These are phyloP conservation scores for Corythaixoides concolor DNA, from an alignment of 2,113 vertebrate genomes.

Conservation along the genomic window DNA sequence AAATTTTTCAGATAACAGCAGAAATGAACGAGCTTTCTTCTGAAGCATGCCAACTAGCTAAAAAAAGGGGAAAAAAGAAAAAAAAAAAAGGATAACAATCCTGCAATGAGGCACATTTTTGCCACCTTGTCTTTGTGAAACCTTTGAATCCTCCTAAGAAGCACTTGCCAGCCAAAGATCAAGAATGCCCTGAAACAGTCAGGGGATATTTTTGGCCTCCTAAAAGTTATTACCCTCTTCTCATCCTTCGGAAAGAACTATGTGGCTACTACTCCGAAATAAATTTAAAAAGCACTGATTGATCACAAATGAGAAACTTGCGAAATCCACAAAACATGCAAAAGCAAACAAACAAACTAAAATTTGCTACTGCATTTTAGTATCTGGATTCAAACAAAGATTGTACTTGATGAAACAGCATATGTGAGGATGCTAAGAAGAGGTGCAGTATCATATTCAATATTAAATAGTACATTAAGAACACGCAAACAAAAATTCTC, in stretches of 20 bases:
- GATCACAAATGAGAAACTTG: not conserved
- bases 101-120: not conserved
- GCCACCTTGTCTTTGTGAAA: not conserved
- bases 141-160: not conserved
- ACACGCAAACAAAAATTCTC: not conserved
- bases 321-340: not conserved
- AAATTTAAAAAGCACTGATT: not conserved
- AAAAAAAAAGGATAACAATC: not conserved
- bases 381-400: not conserved
- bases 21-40: not conserved
- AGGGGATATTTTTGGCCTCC: not conserved
- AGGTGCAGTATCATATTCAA: not conserved
- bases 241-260: not conserved
- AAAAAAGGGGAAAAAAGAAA: not conserved
- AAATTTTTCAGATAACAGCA: not conserved
- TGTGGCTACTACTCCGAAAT: not conserved
- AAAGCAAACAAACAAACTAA: not conserved
- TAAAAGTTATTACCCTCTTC: not conserved
- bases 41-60: not conserved
- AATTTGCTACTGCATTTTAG: not conserved
- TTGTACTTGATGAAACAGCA: not conserved
- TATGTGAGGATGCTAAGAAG: not conserved
- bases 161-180: fast-evolving
- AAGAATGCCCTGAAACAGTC: not conserved
- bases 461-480: not conserved